phyloP scores from a whole-genome alignment of 2,113 vertebrate genomes.

The Xiphophorus maculatus region DNA sequence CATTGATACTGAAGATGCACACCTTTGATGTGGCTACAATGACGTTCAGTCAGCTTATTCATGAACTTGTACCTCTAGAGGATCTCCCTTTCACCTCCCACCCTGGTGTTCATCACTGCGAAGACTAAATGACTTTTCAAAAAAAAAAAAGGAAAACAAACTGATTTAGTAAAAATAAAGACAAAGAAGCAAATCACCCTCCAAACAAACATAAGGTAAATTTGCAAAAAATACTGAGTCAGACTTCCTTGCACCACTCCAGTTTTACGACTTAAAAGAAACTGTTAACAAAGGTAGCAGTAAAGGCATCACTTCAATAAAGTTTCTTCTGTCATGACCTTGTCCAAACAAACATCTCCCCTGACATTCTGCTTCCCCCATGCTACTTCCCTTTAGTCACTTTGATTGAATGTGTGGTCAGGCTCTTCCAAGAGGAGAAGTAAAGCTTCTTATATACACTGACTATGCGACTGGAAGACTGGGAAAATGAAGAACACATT shows the following conservation, averaged over 20 bases:
- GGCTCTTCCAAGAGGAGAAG: slow-evolving; percentile 66
- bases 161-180: slow-evolving; percentile 20
- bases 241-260: slow-evolving; percentile 17
- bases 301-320: slow-evolving; percentile 56
- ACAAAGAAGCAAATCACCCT: slow-evolving; percentile 17
- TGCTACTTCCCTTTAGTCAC: slow-evolving; percentile 59
- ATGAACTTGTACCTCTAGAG: slow-evolving; percentile 70
- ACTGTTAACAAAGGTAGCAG: slow-evolving; percentile 23
- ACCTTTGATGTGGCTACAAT: slow-evolving; percentile 79
- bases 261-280: slow-evolving; percentile 48
- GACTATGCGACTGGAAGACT: background rate
- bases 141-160: slow-evolving; percentile 10
- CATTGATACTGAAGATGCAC: slow-evolving; percentile 74
- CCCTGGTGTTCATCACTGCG: slow-evolving; percentile 6
- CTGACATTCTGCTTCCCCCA: slow-evolving; percentile 44
- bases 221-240: slow-evolving; percentile 23
- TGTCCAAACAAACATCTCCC: slow-evolving; percentile 71
- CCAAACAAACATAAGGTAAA: slow-evolving; percentile 32
- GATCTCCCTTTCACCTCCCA: slow-evolving; percentile 36
- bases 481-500: background rate
- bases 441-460: slow-evolving; percentile 48
- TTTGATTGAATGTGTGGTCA: slow-evolving; percentile 73
- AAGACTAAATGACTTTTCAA: slow-evolving; percentile 25
- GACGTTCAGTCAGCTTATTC: slow-evolving; percentile 75
- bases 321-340: slow-evolving; percentile 64